Evolutionary conservation across 2,888 invertebrate genomes (phyloP).

Genomic region (Cremastinae sp.): DNA sequence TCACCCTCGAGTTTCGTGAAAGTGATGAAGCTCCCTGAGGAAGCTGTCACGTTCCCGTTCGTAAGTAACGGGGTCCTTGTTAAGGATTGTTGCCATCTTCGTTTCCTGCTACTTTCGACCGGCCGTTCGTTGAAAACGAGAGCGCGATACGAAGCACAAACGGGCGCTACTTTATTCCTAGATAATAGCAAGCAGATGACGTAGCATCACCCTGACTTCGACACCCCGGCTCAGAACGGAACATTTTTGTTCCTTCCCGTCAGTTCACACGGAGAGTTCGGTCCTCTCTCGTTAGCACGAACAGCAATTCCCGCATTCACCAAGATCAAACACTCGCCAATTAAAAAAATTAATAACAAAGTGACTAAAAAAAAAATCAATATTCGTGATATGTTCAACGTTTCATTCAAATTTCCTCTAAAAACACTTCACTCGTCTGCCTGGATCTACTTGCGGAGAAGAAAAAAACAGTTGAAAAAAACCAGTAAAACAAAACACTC

Average conservation of each 20-base stretch:
- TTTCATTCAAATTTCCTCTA: no score
- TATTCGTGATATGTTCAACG: not conserved
- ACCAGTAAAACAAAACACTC: not conserved
- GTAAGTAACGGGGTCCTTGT: constrained; percentile 88
- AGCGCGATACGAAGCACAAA: constrained; percentile 59
- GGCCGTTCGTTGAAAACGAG: constrained; percentile 17
- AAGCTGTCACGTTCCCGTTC: constrained; percentile 89
- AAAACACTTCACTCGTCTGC: no score
- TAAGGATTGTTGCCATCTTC: constrained; percentile 84
- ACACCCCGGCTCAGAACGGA: constrained; percentile 69
- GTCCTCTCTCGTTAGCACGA: constrained; percentile 69
- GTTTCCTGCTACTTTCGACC: constrained; percentile 37
- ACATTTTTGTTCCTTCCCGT: constrained; percentile 68
- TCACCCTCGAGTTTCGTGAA: constrained; percentile 96
- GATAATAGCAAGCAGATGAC: constrained; percentile 65
- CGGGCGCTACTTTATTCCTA: constrained; percentile 67
- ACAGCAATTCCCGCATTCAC: not conserved
- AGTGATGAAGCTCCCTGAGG: constrained; percentile 92
- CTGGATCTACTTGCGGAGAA: not conserved
- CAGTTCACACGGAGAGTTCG: constrained; percentile 63
- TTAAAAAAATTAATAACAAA: not conserved
- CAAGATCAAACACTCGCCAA: not conserved
- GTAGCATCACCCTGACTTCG: constrained; percentile 57
- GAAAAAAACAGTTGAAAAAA: constrained; percentile 9
- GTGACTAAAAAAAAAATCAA: constrained; percentile 5